Evolutionary conservation across 2,888 invertebrate genomes (phyloP), one percentile per base, ranked within the genome.

Genomic region (Erebia ligea): DNA sequence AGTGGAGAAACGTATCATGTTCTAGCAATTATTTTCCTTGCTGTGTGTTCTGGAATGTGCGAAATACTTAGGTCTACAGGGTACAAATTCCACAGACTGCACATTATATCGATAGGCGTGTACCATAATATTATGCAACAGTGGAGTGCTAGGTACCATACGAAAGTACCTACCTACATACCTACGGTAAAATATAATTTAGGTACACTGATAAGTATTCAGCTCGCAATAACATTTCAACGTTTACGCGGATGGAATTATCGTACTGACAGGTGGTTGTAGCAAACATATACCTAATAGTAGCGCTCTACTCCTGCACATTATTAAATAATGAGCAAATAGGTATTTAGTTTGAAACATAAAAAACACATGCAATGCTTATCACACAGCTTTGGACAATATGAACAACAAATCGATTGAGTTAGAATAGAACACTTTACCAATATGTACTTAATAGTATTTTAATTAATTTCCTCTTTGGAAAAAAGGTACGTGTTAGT

Each of bases 131-230:
- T 9, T 52, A 52, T 52, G 1, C 17, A 52, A 52, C 17, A 17
- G 9, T 17, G 8, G 19, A 17, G 0, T 17, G 34, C 8, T 3
- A 25, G 25, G 25, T 25, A 45, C 48, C 17, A 13, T 45, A 8
- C 50, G 48, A 25, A 65, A 15, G 40, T 65, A 17, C 6, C 19
- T 65, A n/a, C 11, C n/a, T n/a, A n/a, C 15, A 40, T 40, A 40
- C 11, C 15, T 17, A 17, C 17, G 17, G 17, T 9, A 54, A 54
- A 17, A 54, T 11, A 54, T 56, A 42, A 19, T 11, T 25, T 56
- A 52, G 5, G 17, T 17, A 58, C 61, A 13, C 68, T 62, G 45
- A 50, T 74, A 68, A 59, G 58, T 72, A 74, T 74, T 74, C 70
- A 15, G 52, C 50, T 50, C 64, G 66, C 59, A 66, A 17, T 70